phyloP scores from a whole-genome alignment of 1,140 invertebrate genomes.

The Drosophila bocqueti region DNA sequence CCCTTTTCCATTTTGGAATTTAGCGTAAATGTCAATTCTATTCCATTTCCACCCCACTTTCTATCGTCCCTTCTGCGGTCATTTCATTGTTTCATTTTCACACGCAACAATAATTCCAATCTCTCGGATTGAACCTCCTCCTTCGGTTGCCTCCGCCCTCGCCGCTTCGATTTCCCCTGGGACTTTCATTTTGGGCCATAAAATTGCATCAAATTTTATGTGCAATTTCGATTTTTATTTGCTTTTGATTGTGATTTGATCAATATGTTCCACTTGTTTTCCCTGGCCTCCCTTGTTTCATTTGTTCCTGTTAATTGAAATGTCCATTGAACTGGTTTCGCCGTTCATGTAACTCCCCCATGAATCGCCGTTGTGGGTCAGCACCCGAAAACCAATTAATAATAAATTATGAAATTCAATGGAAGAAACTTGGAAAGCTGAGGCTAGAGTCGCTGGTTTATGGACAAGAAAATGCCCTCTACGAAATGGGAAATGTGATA shows the following conservation, averaged over 20 bases:
- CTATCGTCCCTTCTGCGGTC: slow-evolving; percentile 60
- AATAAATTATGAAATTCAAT: slow-evolving; percentile 79
- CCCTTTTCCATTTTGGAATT: slow-evolving; percentile 37
- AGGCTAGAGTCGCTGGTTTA: slow-evolving; percentile 23
- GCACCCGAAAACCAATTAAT: slow-evolving; percentile 67
- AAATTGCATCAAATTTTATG: slow-evolving; percentile 79
- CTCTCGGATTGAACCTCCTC: slow-evolving; percentile 20
- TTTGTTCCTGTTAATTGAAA: slow-evolving; percentile 71
- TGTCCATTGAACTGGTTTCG: slow-evolving; percentile 59
- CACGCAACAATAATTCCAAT: slow-evolving; percentile 69
- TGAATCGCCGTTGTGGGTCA: slow-evolving; percentile 28
- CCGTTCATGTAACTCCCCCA: slow-evolving; percentile 58
- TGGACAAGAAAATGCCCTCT: slow-evolving; percentile 8
- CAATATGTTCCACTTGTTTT: slow-evolving; percentile 61
- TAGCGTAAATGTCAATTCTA: slow-evolving; percentile 74
- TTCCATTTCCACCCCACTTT: slow-evolving; percentile 6
- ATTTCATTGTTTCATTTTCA: slow-evolving; percentile 80
- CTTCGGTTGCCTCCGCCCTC: background rate
- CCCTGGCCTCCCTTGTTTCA: slow-evolving; percentile 20
- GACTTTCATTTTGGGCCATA: slow-evolving; percentile 59
- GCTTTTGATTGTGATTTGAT: slow-evolving; percentile 82
- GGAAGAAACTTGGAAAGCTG: slow-evolving; percentile 41
- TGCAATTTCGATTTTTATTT: slow-evolving; percentile 81
- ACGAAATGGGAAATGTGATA: background rate
- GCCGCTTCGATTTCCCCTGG: slow-evolving; percentile 10